Conservation (phyloP, 2,888 invertebrate genomes). For the Agriopis marginaria region DNA sequence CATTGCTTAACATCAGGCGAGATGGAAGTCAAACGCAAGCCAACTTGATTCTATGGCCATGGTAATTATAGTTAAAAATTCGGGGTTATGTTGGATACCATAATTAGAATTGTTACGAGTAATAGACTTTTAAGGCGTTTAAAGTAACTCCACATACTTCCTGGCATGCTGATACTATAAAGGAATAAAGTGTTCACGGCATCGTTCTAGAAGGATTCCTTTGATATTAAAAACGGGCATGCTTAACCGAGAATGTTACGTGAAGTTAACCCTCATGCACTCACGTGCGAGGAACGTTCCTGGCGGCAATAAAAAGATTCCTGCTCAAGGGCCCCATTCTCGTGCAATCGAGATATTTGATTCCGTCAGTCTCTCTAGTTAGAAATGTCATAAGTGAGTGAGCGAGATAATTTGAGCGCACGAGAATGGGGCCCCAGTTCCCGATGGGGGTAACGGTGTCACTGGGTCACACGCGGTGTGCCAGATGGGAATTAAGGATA, state of each 20-base stretch:
- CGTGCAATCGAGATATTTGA: not conserved
- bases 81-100: too few species aligned
- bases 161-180: slow-evolving; percentile 12
- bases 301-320: slow-evolving; percentile 61
- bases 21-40: too few species aligned
- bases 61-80: too few species aligned
- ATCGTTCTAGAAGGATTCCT: slow-evolving; percentile 19
- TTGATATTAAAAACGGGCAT: slow-evolving; percentile 32
- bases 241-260: slow-evolving; percentile 34
- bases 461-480: slow-evolving; percentile 60
- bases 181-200: slow-evolving; percentile 7
- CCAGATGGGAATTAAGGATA: slow-evolving; percentile 26
- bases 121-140: too few species aligned
- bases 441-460: slow-evolving; percentile 50
- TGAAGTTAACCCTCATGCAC: slow-evolving; percentile 32
- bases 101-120: too few species aligned
- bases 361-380: not conserved
- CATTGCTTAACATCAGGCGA: too few species aligned
- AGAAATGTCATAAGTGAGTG: not conserved
- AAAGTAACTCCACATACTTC: not conserved
- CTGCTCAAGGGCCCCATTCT: slow-evolving; percentile 33
- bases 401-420: not conserved
- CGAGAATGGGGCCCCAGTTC: slow-evolving; percentile 49
- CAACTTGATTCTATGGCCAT: too few species aligned
- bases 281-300: slow-evolving; percentile 34